These are phyloP conservation scores for Vireo altiloquus DNA, from an alignment of 2,113 vertebrate species.

Conservation along the genomic window DNA sequence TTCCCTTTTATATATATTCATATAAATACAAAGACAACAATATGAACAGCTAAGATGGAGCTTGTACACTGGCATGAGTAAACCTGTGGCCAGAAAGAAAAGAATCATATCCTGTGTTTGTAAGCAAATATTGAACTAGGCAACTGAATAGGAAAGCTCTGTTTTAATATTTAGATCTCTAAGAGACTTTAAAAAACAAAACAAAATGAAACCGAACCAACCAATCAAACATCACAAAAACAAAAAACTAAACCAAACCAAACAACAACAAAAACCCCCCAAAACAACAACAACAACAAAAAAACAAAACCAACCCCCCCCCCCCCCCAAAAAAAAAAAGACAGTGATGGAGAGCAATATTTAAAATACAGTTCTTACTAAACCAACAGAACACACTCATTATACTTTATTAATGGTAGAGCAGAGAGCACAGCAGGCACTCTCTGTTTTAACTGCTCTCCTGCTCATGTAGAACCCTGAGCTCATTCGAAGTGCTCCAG, in stretches of 20 bases:
- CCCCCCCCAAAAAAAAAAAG: rapidly evolving
- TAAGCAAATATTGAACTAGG: neutral
- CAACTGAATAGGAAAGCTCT: neutral
- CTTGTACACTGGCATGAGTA: neutral
- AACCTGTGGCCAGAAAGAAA: neutral
- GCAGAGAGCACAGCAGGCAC: neutral
- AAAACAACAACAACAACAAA: no score
- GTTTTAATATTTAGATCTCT: neutral
- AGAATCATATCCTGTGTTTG: neutral
- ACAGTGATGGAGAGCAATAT: neutral
- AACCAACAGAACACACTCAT: neutral
- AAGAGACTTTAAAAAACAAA: neutral
- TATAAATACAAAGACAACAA: neutral
- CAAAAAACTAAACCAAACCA: neutral
- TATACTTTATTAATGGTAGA: neutral
- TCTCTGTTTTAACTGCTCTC: neutral
- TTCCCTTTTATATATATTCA: neutral
- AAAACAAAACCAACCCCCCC: neutral
- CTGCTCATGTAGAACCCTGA: neutral
- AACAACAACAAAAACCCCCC: no score
- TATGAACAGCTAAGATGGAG: neutral
- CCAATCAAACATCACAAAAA: neutral
- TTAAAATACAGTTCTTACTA: neutral
- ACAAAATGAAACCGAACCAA: neutral
- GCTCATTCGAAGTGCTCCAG: neutral